These are phyloP conservation scores for Diachasma alloeum DNA, from an alignment of 1,140 invertebrate genomes.

Conservation along the genomic window DNA sequence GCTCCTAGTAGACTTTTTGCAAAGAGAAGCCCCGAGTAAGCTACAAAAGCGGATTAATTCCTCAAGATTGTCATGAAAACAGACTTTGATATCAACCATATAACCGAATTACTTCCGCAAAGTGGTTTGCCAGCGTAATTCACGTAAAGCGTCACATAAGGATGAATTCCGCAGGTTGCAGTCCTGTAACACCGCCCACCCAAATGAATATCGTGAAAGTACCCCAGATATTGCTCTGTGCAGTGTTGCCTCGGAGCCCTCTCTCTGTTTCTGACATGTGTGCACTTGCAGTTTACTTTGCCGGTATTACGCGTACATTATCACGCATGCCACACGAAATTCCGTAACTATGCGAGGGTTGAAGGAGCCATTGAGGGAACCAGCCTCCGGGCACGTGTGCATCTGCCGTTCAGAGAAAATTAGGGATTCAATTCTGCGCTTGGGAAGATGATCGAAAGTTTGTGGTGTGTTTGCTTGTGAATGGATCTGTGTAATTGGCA, in stretches of 20 bases:
- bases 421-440: neutral
- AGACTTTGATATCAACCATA: neutral
- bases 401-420: neutral
- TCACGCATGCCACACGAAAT: conserved; percentile 2
- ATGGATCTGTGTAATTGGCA: neutral
- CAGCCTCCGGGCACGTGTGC: neutral
- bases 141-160: neutral
- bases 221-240: neutral
- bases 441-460: neutral
- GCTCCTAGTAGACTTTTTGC: too few species aligned
- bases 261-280: conserved; percentile 3
- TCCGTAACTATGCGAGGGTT: neutral
- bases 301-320: neutral
- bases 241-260: neutral
- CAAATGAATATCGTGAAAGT: neutral
- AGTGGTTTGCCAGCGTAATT: neutral
- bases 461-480: neutral
- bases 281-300: neutral
- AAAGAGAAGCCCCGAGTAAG: too few species aligned
- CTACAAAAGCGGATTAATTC: too few species aligned
- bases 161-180: neutral
- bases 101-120: neutral
- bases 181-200: neutral
- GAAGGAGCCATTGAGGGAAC: neutral
- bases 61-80: too few species aligned